Base-by-base conservation (phyloP, 2,888 invertebrate species). In the Hemithea aestivaria region DNA sequence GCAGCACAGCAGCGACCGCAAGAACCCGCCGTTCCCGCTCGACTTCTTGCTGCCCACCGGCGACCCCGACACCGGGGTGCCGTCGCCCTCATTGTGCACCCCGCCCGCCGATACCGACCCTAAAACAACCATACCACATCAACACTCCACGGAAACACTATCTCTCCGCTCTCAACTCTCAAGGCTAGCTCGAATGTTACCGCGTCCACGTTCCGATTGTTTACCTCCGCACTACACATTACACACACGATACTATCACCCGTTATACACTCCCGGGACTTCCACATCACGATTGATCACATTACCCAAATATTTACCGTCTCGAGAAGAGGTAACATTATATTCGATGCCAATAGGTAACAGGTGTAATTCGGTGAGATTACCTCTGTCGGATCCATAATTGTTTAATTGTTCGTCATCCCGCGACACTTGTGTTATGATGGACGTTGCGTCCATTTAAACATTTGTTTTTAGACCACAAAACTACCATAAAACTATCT, bases 381-480 rank as follows among this genome's bases (percentile, higher is more conserved):
- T 91, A 96, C 96, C 96, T 95, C 96, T 96, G 90, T 96, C 96
- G 90, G 93, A 90, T 88, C 93, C 91, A 91, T 93, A 94, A 90
- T 93, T 95, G 90, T 94, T 95, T 89, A 95, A 91, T 90, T 94
- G 94, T 89, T 96, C 96, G 92, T 96, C 96, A 93, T 97, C 96
- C 91, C 96, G 94, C 90, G 95, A 95, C 92, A 96, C 97, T 93
- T 96, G 96, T 89, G 96, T 96, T 89, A 97, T 97, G 91, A 97
- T 96, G 94, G 96, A 97, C 94, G 96, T 94, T 93, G 95, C 96
- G 96, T 97, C 97, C 97, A 96, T 96, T 88, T 88, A 88, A 84
- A 87, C 87, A 88, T 88, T 87, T 87, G 83, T 78, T 87, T 80
- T 75, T 75, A 71, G 80, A 77, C 84, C 67, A 78, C 65, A 80